Base-by-base conservation (phyloP, 2,113 vertebrate genomes). In the Corapipo altera region DNA sequence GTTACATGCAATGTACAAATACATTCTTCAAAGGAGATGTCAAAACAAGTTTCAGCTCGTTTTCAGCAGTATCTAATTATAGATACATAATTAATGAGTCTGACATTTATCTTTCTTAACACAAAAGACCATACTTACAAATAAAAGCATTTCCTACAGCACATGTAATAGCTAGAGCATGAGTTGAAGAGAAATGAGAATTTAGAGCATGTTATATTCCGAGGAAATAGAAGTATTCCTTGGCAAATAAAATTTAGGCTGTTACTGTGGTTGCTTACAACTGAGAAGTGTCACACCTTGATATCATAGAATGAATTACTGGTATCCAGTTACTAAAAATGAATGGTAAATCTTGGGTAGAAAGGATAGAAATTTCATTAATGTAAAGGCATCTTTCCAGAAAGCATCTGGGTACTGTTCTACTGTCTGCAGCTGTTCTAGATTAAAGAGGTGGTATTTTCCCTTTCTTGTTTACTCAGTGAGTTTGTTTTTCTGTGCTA, bases 1-100 rank as follows among this genome's bases (percentile, higher is more conserved):
- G 93, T 89, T 94, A 96, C 96, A 94, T 87, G 91, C 86, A 85
- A 93, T 73, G 91, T 94, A 97, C 93, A 96, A 97, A 93, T 96
- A 88, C 88, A 79, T 93, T 96, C 95, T 97, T 96, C 96, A 96
- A 95, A 96, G 96, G 85, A 96, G 88, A 97, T 97, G 96, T 96
- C 96, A 96, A 97, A 97, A 96, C 96, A 96, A 94, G 95, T 96
- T 96, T 89, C 91, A 95, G 80, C 96, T 95, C 76, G 26, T 97
- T 96, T 96, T 96, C 92, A 93, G 92, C 74, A 79, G 88, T 96
- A 86, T 92, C 88, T 96, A 96, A 96, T 96, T 97, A 96, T 91
- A 90, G 95, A 72, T 96, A 93, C 95, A 95, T 96, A 97, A 96
- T 97, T 97, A 97, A 97, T 94, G 93, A 96, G 84, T 43, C 86